Percentiles rank a stretch among this genome's conserved stretches.
These are phyloP conservation scores for Alligator sinensis DNA, from an alignment of 2,113 vertebrate genomes.

Conservation along the genomic window DNA sequence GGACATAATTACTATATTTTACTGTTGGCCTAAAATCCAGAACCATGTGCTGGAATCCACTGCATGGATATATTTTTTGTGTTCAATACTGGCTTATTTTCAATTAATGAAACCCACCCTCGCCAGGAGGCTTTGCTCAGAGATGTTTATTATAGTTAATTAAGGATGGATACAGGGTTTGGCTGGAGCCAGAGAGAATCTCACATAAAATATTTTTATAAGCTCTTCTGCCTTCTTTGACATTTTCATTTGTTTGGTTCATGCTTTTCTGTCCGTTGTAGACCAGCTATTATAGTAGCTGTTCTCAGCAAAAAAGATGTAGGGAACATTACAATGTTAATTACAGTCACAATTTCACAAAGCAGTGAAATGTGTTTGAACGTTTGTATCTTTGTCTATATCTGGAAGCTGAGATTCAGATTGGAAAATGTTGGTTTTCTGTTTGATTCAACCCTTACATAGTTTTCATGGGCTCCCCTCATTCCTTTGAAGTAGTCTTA, in stretches of 20 bases:
- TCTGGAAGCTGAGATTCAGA: neutral
- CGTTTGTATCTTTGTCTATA: neutral
- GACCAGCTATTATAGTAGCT: neutral
- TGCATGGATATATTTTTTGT: rapidly evolving
- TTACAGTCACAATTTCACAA: neutral
- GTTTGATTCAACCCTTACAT: neutral
- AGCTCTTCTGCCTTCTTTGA: neutral
- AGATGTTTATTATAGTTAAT: neutral
- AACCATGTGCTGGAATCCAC: neutral
- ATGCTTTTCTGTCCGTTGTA: rapidly evolving
- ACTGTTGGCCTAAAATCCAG: neutral
- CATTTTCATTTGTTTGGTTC: rapidly evolving
- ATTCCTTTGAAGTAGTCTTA: neutral
- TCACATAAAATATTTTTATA: neutral
- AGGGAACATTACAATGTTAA: neutral
- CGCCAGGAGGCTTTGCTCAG: neutral
- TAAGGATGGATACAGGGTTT: neutral
- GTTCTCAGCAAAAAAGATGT: neutral
- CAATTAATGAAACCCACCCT: neutral
- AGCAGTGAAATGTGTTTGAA: neutral
- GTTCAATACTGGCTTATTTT: neutral
- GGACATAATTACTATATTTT: neutral
- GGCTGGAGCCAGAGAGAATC: neutral
- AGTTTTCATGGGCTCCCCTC: neutral
- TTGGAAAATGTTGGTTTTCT: neutral